Evolutionary conservation across 2,113 vertebrate genomes (phyloP), one percentile per base, ranked within the genome.

Genomic region (Antidorcas marsupialis): DNA sequence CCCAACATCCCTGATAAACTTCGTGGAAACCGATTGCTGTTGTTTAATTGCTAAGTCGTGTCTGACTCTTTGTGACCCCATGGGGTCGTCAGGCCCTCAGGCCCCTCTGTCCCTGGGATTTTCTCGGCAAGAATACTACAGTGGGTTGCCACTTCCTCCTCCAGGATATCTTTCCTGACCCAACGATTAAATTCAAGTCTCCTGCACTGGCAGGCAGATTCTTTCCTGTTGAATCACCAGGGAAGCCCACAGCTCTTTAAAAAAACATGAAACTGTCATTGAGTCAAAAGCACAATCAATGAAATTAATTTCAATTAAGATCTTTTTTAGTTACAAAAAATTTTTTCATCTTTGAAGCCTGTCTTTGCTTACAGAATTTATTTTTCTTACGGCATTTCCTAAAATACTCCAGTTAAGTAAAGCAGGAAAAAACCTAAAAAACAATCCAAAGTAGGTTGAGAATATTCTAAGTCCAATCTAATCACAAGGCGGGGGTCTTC

Each of bases 1-100:
- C 1, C 2, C 10, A 33, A 12, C 3, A 4, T 7, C 3, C 7
- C 2, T 8, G 33, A 55, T 83, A 6, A 62, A 15, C n/a, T 19
- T n/a, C 2, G 5, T 7, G 14, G 25, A 90, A 76, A 83, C 27
- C 1, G 15, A 2, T 12, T 23, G 67, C 19, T 71, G 67, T 12
- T 39, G 67, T 39, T 74, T 23, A 25, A 39, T 39, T 39, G 67
- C 21, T 39, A 74, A 74, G 36, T 25, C 19, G 1, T 23, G 36
- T 74, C 67, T 74, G 36, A 74, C 21, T 74, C 67, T 39, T 74
- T 74, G 19, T 1, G 1, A 39, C 21, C 67, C 36, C 11, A 39
- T 39, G 36, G n/a, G 50, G 50, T 52, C 14, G 1, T 52, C 50
- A n/a, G 62, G 7, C 62, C 30, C 0, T 64, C 62, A 64, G 62